phyloP scores from a whole-genome alignment of 2,888 invertebrate species.

The Lamproptera curius region DNA sequence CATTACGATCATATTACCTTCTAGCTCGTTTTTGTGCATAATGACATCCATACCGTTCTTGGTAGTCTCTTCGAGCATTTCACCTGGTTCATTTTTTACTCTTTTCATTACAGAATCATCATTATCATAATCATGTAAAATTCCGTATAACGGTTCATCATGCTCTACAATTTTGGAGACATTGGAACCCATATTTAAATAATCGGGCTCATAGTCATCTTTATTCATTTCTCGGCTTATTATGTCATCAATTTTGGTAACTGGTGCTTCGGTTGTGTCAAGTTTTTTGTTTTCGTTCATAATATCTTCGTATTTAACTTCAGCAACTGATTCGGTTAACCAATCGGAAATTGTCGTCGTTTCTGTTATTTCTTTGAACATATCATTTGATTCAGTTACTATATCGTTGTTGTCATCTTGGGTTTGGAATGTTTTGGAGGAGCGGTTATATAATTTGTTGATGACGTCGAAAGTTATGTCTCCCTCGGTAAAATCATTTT shows the following conservation, averaged over 20 bases:
- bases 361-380: slow-evolving; percentile 29
- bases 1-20: slow-evolving; percentile 20
- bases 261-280: slow-evolving; percentile 44
- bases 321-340: slow-evolving; percentile 56
- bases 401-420: slow-evolving; percentile 27
- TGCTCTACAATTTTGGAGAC: slow-evolving; percentile 44
- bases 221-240: slow-evolving; percentile 44
- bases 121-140: slow-evolving; percentile 57
- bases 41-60: slow-evolving; percentile 15
- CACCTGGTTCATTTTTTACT: slow-evolving; percentile 41
- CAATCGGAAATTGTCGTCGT: slow-evolving; percentile 53
- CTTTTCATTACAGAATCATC: slow-evolving; percentile 57
- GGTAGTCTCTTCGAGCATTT: slow-evolving; percentile 16
- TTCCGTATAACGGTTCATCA: slow-evolving; percentile 52
- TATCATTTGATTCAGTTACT: slow-evolving; percentile 30
- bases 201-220: slow-evolving; percentile 66
- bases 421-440: slow-evolving; percentile 55
- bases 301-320: slow-evolving; percentile 49
- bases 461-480: slow-evolving; percentile 61
- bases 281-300: slow-evolving; percentile 46
- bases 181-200: slow-evolving; percentile 49
- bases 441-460: slow-evolving; percentile 53
- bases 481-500: slow-evolving; percentile 36
- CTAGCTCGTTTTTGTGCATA: no score
- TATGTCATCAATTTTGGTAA: slow-evolving; percentile 49